Evolutionary conservation across 2,888 invertebrate genomes (phyloP).

Genomic region (Drosophila picticornis): DNA sequence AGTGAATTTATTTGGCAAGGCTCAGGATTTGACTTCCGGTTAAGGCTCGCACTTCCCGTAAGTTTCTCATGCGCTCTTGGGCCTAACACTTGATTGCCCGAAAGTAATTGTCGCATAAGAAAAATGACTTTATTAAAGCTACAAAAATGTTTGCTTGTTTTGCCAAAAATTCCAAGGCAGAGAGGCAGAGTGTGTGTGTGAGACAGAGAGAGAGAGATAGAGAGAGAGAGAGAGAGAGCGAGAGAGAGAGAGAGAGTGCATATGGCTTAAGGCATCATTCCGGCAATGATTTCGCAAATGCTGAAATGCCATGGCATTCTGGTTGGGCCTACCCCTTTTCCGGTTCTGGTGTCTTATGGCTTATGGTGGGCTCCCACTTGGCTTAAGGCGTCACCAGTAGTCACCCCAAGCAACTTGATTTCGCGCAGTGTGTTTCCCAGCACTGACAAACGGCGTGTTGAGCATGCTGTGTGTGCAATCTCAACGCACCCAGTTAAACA

Average conservation of each 20-base stretch:
- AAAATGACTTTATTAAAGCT: constrained; percentile 23
- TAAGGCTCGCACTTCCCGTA: background rate
- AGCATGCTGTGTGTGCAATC: constrained; percentile 61
- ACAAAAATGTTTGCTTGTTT: constrained; percentile 5
- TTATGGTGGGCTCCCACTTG: constrained; percentile 45
- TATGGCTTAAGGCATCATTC: constrained; percentile 34
- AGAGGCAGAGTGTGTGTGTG: background rate
- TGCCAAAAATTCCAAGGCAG: background rate
- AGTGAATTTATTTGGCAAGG: background rate
- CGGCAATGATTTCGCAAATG: constrained; percentile 50
- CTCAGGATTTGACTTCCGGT: background rate
- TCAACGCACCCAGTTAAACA: constrained; percentile 29
- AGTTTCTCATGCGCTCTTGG: background rate
- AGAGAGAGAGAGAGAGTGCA: constrained; percentile 6
- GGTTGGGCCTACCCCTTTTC: constrained; percentile 43
- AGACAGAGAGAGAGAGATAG: background rate
- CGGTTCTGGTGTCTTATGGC: constrained; percentile 33
- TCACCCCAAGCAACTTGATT: constrained; percentile 48
- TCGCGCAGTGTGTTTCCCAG: constrained; percentile 60
- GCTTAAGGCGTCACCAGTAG: constrained; percentile 47
- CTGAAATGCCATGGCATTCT: constrained; percentile 31
- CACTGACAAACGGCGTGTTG: constrained; percentile 57
- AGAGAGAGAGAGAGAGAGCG: constrained; percentile 1
- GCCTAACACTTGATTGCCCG: constrained; percentile 20
- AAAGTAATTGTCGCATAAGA: constrained; percentile 22